These are phyloP conservation scores for Notodonta dromedarius DNA, from an alignment of 2,888 invertebrate species.

Conservation along the genomic window DNA sequence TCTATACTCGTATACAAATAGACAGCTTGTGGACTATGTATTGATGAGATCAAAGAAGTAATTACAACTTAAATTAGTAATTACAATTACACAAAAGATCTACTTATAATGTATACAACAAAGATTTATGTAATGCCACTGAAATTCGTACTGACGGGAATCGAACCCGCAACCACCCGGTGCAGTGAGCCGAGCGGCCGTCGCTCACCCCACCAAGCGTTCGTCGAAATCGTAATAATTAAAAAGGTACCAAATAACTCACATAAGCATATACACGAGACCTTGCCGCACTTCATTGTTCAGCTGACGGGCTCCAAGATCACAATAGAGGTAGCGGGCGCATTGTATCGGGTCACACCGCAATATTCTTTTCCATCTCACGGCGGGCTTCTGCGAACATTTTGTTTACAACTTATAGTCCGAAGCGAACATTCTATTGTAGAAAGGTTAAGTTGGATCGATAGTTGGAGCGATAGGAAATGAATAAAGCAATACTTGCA, in stretches of 20 bases:
- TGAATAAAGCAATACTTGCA: too few species aligned
- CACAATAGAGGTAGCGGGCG: conserved; percentile 71
- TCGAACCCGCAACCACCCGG: not conserved
- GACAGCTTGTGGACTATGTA: not conserved
- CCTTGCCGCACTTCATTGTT: conserved; percentile 58
- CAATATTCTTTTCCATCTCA: conserved; percentile 74
- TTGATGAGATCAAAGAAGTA: too few species aligned
- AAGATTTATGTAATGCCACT: too few species aligned
- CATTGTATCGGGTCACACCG: conserved; percentile 71
- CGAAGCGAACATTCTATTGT: conserved; percentile 18
- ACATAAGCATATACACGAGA: conserved; percentile 72
- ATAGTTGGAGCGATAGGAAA: too few species aligned
- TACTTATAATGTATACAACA: too few species aligned
- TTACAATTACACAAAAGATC: too few species aligned
- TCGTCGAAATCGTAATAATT: not conserved
- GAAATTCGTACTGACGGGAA: not conserved
- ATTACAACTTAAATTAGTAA: too few species aligned
- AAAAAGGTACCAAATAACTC: conserved; percentile 44
- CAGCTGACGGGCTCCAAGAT: conserved; percentile 57
- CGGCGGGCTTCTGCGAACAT: conserved; percentile 59
- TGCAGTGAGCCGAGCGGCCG: too few species aligned
- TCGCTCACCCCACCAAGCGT: too few species aligned
- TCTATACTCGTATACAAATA: not conserved
- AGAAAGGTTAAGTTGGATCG: not conserved
- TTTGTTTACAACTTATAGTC: conserved; percentile 32